Percentiles rank a stretch among this genome's conserved stretches.
Conservation (phyloP, 2,113 vertebrate species). For the Acanthochromis polyacanthus region DNA sequence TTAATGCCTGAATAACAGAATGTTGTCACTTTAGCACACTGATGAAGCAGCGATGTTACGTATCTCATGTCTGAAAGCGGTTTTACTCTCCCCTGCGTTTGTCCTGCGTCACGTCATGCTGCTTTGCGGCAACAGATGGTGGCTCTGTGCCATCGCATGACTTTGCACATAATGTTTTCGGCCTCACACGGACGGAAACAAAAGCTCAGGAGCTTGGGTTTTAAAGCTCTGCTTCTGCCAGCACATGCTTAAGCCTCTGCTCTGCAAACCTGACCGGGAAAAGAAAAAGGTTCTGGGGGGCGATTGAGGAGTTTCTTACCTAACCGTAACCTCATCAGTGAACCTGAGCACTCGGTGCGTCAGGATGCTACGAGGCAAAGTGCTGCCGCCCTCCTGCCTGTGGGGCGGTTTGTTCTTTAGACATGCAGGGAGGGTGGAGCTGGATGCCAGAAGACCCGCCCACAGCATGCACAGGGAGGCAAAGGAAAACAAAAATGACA, state of each 20-base stretch:
- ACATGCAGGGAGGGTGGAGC: constrained; percentile 92
- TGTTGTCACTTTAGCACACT: no score
- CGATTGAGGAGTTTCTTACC: constrained; percentile 84
- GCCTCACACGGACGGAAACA: constrained; percentile 22
- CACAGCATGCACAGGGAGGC: constrained; percentile 47
- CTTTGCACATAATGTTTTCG: constrained; percentile 23
- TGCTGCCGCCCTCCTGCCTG: constrained; percentile 87
- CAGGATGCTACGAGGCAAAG: constrained; percentile 83
- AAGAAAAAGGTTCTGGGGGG: background rate
- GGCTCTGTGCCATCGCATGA: constrained; percentile 51
- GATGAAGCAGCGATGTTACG: no score
- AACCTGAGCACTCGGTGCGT: constrained; percentile 87
- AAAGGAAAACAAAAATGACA: constrained; percentile 63
- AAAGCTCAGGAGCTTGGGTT: constrained; percentile 33
- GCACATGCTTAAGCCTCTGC: constrained; percentile 2
- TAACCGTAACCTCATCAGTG: constrained; percentile 88
- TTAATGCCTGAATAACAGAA: no score
- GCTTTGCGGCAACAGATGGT: constrained; percentile 24
- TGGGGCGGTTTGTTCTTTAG: constrained; percentile 87
- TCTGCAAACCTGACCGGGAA: background rate
- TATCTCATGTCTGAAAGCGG: no score
- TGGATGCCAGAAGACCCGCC: constrained; percentile 72
- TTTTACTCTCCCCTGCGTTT: constrained; percentile 20
- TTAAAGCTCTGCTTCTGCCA: constrained; percentile 35
- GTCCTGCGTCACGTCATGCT: constrained; percentile 37